Evolutionary conservation across 2,888 invertebrate species (phyloP).

Genomic region (Orgyia antiqua): DNA sequence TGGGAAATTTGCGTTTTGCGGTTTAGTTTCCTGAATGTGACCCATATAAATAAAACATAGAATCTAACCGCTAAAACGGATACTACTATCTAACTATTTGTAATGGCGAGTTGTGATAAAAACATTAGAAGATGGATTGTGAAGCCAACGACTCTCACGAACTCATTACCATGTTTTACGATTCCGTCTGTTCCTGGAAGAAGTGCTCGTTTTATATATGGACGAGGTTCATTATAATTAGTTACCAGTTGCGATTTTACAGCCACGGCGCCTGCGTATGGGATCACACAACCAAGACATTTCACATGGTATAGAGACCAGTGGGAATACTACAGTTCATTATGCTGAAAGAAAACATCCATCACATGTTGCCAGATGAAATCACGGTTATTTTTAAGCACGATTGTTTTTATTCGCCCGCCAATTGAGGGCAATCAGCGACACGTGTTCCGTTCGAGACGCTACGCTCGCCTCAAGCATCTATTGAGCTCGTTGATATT

Average conservation of each 20-base stretch:
- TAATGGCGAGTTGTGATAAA: constrained; percentile 44
- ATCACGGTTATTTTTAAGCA: constrained; percentile 78
- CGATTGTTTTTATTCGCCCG: constrained; percentile 77
- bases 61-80: constrained; percentile 48
- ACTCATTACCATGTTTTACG: constrained; percentile 35
- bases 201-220: constrained; percentile 40
- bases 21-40: constrained; percentile 64
- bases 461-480: constrained; percentile 57
- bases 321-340: constrained; percentile 55
- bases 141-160: too few relatives aligned
- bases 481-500: constrained; percentile 60
- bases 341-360: constrained; percentile 60
- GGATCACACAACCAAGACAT: constrained; percentile 51
- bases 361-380: constrained; percentile 73
- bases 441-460: constrained; percentile 71
- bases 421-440: constrained; percentile 77
- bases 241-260: constrained; percentile 46
- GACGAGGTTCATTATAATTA: constrained; percentile 57
- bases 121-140: constrained; percentile 46
- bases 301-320: constrained; percentile 62
- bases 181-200: constrained; percentile 39
- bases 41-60: constrained; percentile 40
- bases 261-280: constrained; percentile 34
- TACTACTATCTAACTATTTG: constrained; percentile 52
- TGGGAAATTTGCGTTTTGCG: constrained; percentile 54